Percentiles rank a stretch among this genome's conserved stretches.
phyloP scores from a whole-genome alignment of 2,113 vertebrate genomes.

The Columba livia region DNA sequence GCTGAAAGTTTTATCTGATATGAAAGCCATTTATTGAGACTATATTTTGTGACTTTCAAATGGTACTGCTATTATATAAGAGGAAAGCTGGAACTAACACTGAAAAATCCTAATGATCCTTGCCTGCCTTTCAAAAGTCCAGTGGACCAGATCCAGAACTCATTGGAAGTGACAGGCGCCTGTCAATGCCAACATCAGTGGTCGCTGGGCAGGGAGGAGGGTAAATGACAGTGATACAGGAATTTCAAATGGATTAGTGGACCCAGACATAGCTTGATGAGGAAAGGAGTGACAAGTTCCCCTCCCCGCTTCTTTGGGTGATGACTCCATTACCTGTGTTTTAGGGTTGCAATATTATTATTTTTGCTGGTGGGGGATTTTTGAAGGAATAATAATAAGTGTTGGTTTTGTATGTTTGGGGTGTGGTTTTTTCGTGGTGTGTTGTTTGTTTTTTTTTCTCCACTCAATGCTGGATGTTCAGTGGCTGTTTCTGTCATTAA shows the following conservation, averaged over 20 bases:
- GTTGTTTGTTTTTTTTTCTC: not conserved
- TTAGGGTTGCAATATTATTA: not conserved
- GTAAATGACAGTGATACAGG: constrained; percentile 9
- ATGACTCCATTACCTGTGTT: not conserved
- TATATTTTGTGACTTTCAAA: constrained; percentile 32
- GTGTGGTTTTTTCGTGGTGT: no score
- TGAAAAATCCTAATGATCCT: constrained; percentile 14
- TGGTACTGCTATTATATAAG: constrained; percentile 8
- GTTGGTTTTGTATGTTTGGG: no score
- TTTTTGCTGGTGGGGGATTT: not conserved
- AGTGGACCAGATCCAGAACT: constrained; percentile 39
- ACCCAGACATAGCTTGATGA: not conserved
- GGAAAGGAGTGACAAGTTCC: constrained; percentile 22
- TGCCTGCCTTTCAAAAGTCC: constrained; percentile 5
- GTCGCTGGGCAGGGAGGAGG: not conserved
- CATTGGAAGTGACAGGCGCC: constrained; percentile 36
- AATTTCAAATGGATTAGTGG: constrained; percentile 37
- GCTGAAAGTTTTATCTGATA: constrained; percentile 12
- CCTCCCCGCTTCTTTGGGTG: not conserved
- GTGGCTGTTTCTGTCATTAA: not conserved
- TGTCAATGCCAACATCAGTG: constrained; percentile 44
- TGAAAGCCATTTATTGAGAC: constrained; percentile 60
- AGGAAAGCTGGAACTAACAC: constrained; percentile 35
- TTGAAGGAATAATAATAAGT: not conserved
- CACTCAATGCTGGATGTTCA: not conserved